Evolutionary conservation across 35 echinoderm and acorn worm genomes (phyloP).

Genomic region (Heliocidaris tuberculata): DNA sequence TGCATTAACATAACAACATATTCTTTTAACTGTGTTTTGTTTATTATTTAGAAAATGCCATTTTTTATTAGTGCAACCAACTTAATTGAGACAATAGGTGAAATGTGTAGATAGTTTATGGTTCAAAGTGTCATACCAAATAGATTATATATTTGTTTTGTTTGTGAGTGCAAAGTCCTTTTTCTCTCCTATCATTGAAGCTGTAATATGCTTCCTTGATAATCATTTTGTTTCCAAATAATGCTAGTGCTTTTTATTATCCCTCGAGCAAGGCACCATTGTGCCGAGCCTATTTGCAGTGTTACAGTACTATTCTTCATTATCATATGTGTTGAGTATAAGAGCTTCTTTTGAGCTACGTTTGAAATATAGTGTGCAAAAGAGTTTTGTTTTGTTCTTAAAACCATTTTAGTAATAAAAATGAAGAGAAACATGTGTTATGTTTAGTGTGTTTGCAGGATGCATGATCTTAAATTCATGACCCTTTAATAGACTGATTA

Average conservation of each 20-base stretch:
- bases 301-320: constrained; percentile 46
- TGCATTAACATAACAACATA: background rate
- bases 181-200: constrained; percentile 22
- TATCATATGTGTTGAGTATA: constrained; percentile 16
- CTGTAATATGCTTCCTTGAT: constrained; percentile 30
- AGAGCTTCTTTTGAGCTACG: constrained; percentile 30
- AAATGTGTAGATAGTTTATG: constrained; percentile 34
- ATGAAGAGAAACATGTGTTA: background rate
- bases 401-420: background rate
- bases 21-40: background rate
- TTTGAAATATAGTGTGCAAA: constrained; percentile 54
- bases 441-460: background rate
- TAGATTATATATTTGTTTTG: constrained; percentile 52
- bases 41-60: background rate
- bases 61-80: background rate
- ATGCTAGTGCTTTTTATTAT: constrained; percentile 45
- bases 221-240: constrained; percentile 10
- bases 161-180: constrained; percentile 49
- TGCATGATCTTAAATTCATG: background rate
- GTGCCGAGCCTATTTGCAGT: constrained; percentile 40
- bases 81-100: background rate
- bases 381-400: background rate
- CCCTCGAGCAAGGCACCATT: background rate
- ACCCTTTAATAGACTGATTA: background rate
- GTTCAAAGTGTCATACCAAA: constrained; percentile 37